These are phyloP conservation scores for Catocala sponsa DNA, from an alignment of 2,888 invertebrate species.

Conservation along the genomic window DNA sequence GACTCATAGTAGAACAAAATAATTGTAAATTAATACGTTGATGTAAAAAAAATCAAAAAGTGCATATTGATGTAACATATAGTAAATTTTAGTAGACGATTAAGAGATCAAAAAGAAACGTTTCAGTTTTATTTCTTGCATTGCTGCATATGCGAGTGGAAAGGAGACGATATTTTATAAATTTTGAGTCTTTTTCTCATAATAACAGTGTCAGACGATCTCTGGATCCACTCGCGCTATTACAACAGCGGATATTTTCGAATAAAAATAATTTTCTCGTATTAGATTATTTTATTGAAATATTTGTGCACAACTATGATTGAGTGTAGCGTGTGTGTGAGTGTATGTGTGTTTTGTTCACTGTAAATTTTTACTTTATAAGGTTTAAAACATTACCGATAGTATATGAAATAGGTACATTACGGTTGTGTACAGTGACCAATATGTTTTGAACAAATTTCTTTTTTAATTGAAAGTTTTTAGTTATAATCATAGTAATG, in stretches of 20 bases:
- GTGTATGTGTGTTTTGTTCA: constrained; percentile 50
- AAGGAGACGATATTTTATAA: constrained; percentile 22
- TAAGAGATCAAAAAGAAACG: constrained; percentile 31
- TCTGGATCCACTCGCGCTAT: constrained; percentile 23
- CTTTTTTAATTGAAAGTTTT: constrained; percentile 29
- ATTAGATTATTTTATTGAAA: constrained; percentile 32
- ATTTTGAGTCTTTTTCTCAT: constrained; percentile 28
- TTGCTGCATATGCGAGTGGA: constrained; percentile 29
- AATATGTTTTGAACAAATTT: constrained; percentile 25
- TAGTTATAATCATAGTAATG: constrained; percentile 30
- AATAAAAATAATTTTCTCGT: constrained; percentile 24
- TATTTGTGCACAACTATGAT: constrained; percentile 49
- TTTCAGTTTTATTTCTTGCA: constrained; percentile 33
- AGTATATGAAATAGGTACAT: constrained; percentile 47
- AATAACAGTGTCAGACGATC: constrained; percentile 11
- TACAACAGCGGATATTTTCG: constrained; percentile 24
- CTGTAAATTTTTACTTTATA: constrained; percentile 75
- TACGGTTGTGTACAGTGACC: constrained; percentile 40
- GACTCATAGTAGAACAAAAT: too few relatives aligned
- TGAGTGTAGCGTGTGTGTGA: constrained; percentile 48
- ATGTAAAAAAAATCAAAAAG: not conserved
- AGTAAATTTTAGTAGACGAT: constrained; percentile 40
- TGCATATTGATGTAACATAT: constrained; percentile 45
- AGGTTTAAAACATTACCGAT: constrained; percentile 64
- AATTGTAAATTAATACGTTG: too few relatives aligned